A percentile compares a stretch with the other conserved stretches of the same genome.
These are phyloP conservation scores for Allacma fusca DNA, from an alignment of 2,888 invertebrate species.

Conservation along the genomic window DNA sequence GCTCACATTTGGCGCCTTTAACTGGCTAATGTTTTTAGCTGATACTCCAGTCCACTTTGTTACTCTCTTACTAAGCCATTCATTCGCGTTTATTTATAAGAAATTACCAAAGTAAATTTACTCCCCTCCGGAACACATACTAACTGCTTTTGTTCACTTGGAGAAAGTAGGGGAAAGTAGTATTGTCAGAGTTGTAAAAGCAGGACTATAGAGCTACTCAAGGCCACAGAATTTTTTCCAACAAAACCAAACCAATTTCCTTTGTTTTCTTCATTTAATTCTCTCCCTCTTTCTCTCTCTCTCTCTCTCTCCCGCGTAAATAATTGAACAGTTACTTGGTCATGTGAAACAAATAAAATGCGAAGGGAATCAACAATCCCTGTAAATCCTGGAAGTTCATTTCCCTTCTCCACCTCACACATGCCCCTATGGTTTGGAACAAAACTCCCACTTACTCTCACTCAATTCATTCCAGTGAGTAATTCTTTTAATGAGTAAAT, in stretches of 20 bases:
- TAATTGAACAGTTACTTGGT: not conserved
- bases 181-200: too few species aligned
- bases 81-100: slow-evolving; percentile 9
- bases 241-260: too few species aligned
- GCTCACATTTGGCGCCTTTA: slow-evolving; percentile 16
- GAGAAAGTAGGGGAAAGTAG: too few species aligned
- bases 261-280: not conserved
- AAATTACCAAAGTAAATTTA: slow-evolving; percentile 16
- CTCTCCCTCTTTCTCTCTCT: slow-evolving; percentile 2
- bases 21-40: slow-evolving; percentile 3
- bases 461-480: too few species aligned
- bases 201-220: too few species aligned
- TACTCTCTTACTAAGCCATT: slow-evolving; percentile 16
- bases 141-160: not conserved
- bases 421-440: too few species aligned
- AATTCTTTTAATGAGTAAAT: too few species aligned
- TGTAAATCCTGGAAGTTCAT: not conserved
- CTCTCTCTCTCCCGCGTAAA: not conserved
- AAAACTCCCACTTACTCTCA: too few species aligned
- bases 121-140: not conserved
- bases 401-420: not conserved
- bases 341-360: too few species aligned
- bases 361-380: not conserved
- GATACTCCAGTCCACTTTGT: slow-evolving; percentile 12
- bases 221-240: too few species aligned